Base-by-base conservation (phyloP, 2,797 vertebrate genomes). In the Morus bassanus region DNA sequence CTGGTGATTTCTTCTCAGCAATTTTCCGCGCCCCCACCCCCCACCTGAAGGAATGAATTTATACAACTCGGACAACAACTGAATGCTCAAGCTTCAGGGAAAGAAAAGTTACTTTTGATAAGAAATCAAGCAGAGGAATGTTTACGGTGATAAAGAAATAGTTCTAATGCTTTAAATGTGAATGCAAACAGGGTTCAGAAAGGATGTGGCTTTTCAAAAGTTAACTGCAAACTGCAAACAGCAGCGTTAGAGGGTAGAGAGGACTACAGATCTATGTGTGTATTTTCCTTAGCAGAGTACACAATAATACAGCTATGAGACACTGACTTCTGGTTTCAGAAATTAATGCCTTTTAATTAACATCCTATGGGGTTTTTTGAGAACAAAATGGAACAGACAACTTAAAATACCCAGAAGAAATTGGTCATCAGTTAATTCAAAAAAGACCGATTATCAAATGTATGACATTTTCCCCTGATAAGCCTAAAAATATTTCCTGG, bases 401-500 rank as follows among this genome's bases (percentile, higher is more conserved):
- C 89, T 94, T 79, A 87, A 97, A 96, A 82, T 12, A 88, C 67
- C 85, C 94, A 88, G 89, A 91, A 88, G 85, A 91, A 95, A 95
- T 91, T 70, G 87, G 90, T 93, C 94, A 95, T 73, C 94, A 92
- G 94, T 81, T 95, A 45, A 96, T 80, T 95, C 67, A 53, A 67
- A 95, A 95, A 95, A 94, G 96, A 97, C 83, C 4, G 91, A 90
- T 96, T 85, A 95, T 96, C 94, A 94, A 89, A 79, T 59, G 78
- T 92, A 96, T 96, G 96, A 95, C 96, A 97, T 91, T 96, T 93
- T 78, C 94, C 92, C 95, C 95, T 45, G 93, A 95, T 94, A 97
- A 97, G 95, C 93, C 91, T 85, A 94, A 92, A 96, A 96, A 92
- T 91, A 94, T 97, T 96, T 97, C 95, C 95, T 93, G 96, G 95